Evolutionary conservation across 2,888 invertebrate genomes (phyloP).

Genomic region (Dichetophora obliterata): DNA sequence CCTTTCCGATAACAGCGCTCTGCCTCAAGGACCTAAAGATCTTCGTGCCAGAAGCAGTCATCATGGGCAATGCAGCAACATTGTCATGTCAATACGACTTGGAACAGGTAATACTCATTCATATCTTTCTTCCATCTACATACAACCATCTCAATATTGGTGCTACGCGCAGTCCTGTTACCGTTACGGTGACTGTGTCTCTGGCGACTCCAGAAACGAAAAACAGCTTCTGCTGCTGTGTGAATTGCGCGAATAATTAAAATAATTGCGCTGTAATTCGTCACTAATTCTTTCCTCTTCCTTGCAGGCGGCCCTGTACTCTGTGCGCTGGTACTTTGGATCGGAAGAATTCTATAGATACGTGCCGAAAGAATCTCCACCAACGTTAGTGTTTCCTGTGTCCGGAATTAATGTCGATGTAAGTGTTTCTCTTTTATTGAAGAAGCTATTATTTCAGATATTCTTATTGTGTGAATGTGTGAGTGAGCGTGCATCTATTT

Average conservation of each 20-base stretch:
- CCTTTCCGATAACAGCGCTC: constrained; percentile 55
- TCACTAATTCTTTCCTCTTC: constrained; percentile 52
- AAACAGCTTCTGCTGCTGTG: neutral
- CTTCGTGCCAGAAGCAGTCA: constrained; percentile 70
- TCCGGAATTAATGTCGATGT: constrained; percentile 75
- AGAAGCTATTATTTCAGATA: constrained; percentile 30
- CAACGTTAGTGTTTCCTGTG: constrained; percentile 73
- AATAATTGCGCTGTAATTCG: constrained; percentile 55
- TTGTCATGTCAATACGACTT: constrained; percentile 70
- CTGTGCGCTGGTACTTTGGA: constrained; percentile 77
- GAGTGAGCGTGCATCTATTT: neutral
- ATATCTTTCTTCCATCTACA: neutral
- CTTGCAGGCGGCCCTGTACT: constrained; percentile 71
- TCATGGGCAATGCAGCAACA: constrained; percentile 70
- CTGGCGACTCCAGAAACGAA: neutral
- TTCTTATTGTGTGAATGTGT: constrained; percentile 11
- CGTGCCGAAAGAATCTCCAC: constrained; percentile 74
- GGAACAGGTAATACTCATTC: constrained; percentile 64
- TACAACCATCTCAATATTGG: neutral
- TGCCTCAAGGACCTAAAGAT: constrained; percentile 70
- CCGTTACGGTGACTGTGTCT: neutral
- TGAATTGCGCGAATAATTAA: constrained; percentile 50
- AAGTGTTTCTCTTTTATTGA: constrained; percentile 69
- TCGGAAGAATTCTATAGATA: constrained; percentile 75
- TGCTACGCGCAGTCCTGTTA: neutral